Base-by-base conservation (phyloP, 1,140 invertebrate genomes). In the Probaryconus sp. region DNA sequence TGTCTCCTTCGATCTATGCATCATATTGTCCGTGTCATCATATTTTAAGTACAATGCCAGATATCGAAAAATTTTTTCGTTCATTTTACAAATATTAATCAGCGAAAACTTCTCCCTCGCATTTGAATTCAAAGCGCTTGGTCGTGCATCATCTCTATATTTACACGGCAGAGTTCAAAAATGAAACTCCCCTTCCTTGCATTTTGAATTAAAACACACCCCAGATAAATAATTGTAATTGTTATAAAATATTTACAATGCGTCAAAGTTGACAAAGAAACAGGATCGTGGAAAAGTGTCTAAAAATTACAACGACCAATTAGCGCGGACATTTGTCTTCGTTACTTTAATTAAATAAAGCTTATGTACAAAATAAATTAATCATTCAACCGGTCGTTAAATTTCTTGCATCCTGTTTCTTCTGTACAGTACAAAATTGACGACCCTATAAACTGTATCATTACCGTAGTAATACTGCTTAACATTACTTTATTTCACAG, bases 11-110 rank as follows among this genome's bases (percentile, higher is more conserved):
- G 20, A 7, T 42, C 17, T 51, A 33, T 10, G 16, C 30, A 43
- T 65, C 37, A 65, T 73, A 73, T 73, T 73, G 69, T 73, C 61
- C 60, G 51, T 24, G 69, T 60, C 69, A 65, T 11, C n/a, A 71
- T 56, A 17, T 64, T 50, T 64, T 72, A 72, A 72, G 51, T 72
- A 72, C 47, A 65, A 60, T 38, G 37, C 53, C 58, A 31, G 31
- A 17, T 63, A 56, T 61, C 43, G 28, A 45, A 48, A 48, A n/a
- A n/a, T n/a, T n/a, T n/a, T 31, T 40, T 21, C 26, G 14, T 51
- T 60, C 11, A 21, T 33, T 26, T 55, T 10, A 17, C 38, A 24
- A 55, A 42, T 11, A 35, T 17, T 67, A 47, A 21, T 47, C 43
- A 40, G 10, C 11, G 20, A 55, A 30, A 37, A 50, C 21, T 13